Conservation (phyloP, 1,140 invertebrate species). For the Hycleus cichorii region DNA sequence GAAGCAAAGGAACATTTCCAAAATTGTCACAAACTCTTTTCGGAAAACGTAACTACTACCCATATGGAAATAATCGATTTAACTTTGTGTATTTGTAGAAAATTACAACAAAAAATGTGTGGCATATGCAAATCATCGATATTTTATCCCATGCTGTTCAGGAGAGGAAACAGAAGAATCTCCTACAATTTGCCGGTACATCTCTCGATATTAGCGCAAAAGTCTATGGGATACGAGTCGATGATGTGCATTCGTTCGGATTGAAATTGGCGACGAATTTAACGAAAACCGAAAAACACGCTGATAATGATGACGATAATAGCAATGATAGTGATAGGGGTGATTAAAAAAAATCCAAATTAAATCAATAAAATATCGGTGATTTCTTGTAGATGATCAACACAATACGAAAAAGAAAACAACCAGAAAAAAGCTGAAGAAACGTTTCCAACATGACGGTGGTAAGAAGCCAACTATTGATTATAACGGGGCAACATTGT, state of each 20-base stretch:
- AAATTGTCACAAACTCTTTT: conserved; percentile 22
- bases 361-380: not conserved
- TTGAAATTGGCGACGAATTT: conserved; percentile 68
- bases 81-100: conserved; percentile 47
- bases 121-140: conserved; percentile 74
- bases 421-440: conserved; percentile 32
- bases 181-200: conserved; percentile 67
- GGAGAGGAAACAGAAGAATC: conserved; percentile 47
- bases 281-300: conserved; percentile 27
- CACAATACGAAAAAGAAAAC: conserved; percentile 36
- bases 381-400: not conserved
- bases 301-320: conserved; percentile 5
- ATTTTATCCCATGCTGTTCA: conserved; percentile 55
- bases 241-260: conserved; percentile 67
- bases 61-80: not conserved
- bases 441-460: not conserved
- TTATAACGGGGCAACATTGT: conserved; percentile 14
- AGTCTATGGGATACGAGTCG: conserved; percentile 75
- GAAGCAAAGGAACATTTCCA: conserved; percentile 25
- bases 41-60: conserved; percentile 25
- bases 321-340: not conserved
- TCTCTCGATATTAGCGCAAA: conserved; percentile 75
- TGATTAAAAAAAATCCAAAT: not conserved
- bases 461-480: conserved; percentile 20
- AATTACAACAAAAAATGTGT: conserved; percentile 80